Conservation (phyloP, 2,888 invertebrate species). For the Dynastes tityus region DNA sequence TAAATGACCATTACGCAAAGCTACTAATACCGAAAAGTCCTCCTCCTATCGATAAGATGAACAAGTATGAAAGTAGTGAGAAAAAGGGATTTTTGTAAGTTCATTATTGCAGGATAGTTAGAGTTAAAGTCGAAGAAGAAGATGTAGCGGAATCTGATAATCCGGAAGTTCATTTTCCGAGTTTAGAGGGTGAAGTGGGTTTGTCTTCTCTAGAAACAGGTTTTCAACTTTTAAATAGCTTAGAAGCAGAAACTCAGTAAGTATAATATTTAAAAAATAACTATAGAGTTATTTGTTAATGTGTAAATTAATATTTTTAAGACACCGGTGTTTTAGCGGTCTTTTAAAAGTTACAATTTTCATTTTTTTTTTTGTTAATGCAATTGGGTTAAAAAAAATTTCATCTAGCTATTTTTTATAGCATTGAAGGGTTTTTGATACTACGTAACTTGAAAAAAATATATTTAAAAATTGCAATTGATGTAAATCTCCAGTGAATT, state of each 20-base stretch:
- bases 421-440: too few relatives aligned
- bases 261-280: conserved; percentile 4
- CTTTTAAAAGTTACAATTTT: too few relatives aligned
- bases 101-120: conserved; percentile 58
- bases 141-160: conserved; percentile 62
- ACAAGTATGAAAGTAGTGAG: conserved; percentile 58
- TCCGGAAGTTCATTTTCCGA: conserved; percentile 63
- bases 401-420: too few relatives aligned
- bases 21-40: conserved; percentile 62
- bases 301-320: too few relatives aligned
- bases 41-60: conserved; percentile 60
- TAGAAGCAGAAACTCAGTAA: conserved; percentile 65
- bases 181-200: conserved; percentile 63
- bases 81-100: background rate
- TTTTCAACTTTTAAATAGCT: conserved; percentile 65
- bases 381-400: too few relatives aligned
- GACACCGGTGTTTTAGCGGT: too few relatives aligned
- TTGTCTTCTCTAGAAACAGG: conserved; percentile 64
- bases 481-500: too few relatives aligned
- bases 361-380: too few relatives aligned
- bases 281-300: too few relatives aligned
- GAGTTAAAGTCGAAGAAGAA: conserved; percentile 63
- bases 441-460: too few relatives aligned
- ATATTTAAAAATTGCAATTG: too few relatives aligned
- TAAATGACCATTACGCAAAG: conserved; percentile 62